Base-by-base conservation (phyloP, 2,888 invertebrate genomes). In the Melolontha melolontha region DNA sequence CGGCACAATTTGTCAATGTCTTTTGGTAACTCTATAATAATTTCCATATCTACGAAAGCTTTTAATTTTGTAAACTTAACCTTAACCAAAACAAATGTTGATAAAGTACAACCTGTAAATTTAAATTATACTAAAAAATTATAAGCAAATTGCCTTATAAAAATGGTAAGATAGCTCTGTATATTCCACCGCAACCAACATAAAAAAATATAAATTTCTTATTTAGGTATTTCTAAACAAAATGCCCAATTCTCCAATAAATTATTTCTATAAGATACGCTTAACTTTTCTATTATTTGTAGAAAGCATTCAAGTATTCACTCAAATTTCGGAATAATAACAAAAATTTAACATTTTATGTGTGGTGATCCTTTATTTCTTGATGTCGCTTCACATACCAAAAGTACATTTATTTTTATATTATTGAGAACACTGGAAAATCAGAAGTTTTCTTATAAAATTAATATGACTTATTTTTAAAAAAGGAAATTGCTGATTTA, bases 1-100 rank as follows among this genome's bases (percentile, higher is more conserved):
- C 75, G 63, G 51, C 75, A 75, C 41, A 75, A 69, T 68, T 68
- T 74, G 59, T 75, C 70, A 14, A 75, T 71, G 63, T 75, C 75
- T 70, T 70, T 66, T 14, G 75, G 75, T 67, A 75, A 59, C 67
- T 72, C 70, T 47, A 74, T 64, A 47, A 73, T 49, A 51, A 72
- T 70, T 67, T 71, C 71, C 74, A 73, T 71, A 54, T 59, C 63
- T 50, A 50, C 10, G 14, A 39, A 51, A 39, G 42, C 42, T 47
- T 44, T 51, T 27, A 49, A 47, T 8, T 34, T 41, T 39, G 34
- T 52, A 50, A 64, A 67, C 51, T 22, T 68, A 67, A 67, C 64
- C 64, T 55, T 64, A 52, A 64, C 51, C 14, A 64, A 49, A 14
- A 47, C 12, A 62, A 16, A 8, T 6, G 14, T 44, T 7, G 8